Evolutionary conservation across 2,888 invertebrate species (phyloP).

Genomic region (Mactromeris polynyma): DNA sequence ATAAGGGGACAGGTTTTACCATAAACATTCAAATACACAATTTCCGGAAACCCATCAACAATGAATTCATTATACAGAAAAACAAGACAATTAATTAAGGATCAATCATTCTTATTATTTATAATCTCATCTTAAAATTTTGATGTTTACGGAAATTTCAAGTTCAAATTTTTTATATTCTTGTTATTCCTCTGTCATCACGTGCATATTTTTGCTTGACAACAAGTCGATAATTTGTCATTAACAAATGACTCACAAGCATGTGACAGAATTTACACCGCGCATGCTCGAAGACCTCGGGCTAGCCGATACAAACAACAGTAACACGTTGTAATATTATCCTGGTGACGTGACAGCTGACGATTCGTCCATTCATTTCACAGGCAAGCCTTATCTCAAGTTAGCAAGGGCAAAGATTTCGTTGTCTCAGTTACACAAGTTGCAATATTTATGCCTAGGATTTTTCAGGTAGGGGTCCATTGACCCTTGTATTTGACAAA

Average conservation of each 20-base stretch:
- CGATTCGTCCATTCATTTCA: background rate
- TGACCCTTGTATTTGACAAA: too few species aligned
- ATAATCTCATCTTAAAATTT: background rate
- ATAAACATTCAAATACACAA: background rate
- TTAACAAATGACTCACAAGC: background rate
- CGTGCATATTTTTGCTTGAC: background rate
- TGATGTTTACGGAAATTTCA: background rate
- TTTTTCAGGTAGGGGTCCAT: too few species aligned
- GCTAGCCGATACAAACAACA: background rate
- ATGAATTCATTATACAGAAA: background rate
- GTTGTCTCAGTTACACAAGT: background rate
- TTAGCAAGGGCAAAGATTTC: background rate
- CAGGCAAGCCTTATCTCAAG: background rate
- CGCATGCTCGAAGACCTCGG: slow-evolving; percentile 2
- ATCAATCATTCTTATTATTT: background rate
- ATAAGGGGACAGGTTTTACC: background rate
- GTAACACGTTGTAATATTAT: background rate
- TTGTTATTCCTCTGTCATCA: background rate
- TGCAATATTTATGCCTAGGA: too few species aligned
- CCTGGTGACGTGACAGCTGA: background rate
- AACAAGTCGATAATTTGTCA: background rate
- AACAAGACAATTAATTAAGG: background rate
- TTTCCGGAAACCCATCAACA: background rate
- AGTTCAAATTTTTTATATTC: background rate
- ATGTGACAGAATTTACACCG: background rate